Conservation (phyloP, 1,140 invertebrate genomes). For the Hypothenemus hampei region DNA sequence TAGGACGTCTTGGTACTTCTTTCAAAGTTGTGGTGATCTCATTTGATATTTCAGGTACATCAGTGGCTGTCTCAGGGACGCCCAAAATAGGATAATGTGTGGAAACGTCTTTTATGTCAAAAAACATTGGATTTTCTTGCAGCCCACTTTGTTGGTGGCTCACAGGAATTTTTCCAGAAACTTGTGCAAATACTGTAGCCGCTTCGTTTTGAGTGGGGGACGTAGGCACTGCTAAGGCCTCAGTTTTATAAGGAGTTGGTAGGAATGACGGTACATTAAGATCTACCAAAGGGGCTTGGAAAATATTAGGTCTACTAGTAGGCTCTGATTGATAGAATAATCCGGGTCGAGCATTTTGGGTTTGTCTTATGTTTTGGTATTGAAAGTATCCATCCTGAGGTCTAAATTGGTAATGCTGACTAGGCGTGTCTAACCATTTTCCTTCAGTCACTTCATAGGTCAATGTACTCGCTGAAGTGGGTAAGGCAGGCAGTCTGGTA, state of each 20-base stretch:
- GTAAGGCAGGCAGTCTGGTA: slow-evolving; percentile 6
- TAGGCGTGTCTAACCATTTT: slow-evolving; percentile 35
- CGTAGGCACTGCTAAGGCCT: slow-evolving; percentile 33
- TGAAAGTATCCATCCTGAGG: slow-evolving; percentile 19
- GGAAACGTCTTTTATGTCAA: slow-evolving; percentile 43
- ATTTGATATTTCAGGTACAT: slow-evolving; percentile 32
- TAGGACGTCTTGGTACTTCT: slow-evolving; percentile 10
- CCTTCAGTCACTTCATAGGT: slow-evolving; percentile 41
- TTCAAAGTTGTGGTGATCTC: slow-evolving; percentile 35
- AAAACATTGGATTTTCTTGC: slow-evolving; percentile 34
- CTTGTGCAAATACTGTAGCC: slow-evolving; percentile 39
- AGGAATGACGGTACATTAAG: slow-evolving; percentile 36
- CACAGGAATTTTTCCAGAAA: slow-evolving; percentile 34
- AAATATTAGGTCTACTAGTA: background rate
- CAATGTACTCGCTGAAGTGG: slow-evolving; percentile 27
- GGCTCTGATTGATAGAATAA: slow-evolving; percentile 9
- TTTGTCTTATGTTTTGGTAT: slow-evolving; percentile 6
- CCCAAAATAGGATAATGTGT: slow-evolving; percentile 44
- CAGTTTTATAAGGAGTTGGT: slow-evolving; percentile 43
- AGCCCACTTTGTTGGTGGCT: slow-evolving; percentile 20
- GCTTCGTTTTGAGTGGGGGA: slow-evolving; percentile 41
- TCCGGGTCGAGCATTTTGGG: slow-evolving; percentile 12
- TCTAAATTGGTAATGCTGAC: slow-evolving; percentile 27
- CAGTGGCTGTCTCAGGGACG: slow-evolving; percentile 29
- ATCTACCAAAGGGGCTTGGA: slow-evolving; percentile 26